A percentile compares a stretch with the other conserved stretches of the same genome.
These are phyloP conservation scores for Atractosteus spatula DNA, from an alignment of 2,113 vertebrate species.

Conservation along the genomic window DNA sequence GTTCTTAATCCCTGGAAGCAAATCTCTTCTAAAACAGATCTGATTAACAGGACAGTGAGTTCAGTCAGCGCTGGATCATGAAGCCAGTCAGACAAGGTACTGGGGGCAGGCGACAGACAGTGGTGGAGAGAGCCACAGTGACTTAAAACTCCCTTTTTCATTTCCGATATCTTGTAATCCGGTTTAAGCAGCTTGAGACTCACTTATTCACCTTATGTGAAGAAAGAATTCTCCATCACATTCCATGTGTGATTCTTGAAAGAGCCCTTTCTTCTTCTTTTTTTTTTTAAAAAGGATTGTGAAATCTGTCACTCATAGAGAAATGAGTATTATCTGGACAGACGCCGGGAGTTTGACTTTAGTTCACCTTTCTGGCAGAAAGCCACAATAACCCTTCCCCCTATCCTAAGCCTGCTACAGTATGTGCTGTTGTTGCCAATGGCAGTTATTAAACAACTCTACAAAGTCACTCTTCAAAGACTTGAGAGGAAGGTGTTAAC, in stretches of 20 bases:
- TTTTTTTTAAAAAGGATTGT: neutral
- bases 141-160: slow-evolving; percentile 38
- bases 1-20: slow-evolving; percentile 8
- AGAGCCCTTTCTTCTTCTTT: neutral
- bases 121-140: slow-evolving; percentile 29
- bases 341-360: neutral
- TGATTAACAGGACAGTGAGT: slow-evolving; percentile 25
- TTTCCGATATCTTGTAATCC: slow-evolving; percentile 55
- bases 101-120: slow-evolving; percentile 37
- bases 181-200: slow-evolving; percentile 39
- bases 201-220: neutral
- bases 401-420: too few relatives aligned
- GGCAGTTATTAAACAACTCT: too few relatives aligned
- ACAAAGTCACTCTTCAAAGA: too few relatives aligned
- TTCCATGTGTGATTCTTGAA: neutral
- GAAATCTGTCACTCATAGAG: neutral
- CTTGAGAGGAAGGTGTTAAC: too few relatives aligned
- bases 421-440: too few relatives aligned
- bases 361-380: neutral
- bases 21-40: slow-evolving; percentile 18
- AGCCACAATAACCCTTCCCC: neutral
- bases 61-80: slow-evolving; percentile 27
- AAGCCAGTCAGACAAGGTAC: slow-evolving; percentile 19
- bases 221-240: neutral
- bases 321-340: neutral